These are phyloP conservation scores for Myoxocephalus aenaeus DNA, from an alignment of 2,797 vertebrate species.

Conservation along the genomic window DNA sequence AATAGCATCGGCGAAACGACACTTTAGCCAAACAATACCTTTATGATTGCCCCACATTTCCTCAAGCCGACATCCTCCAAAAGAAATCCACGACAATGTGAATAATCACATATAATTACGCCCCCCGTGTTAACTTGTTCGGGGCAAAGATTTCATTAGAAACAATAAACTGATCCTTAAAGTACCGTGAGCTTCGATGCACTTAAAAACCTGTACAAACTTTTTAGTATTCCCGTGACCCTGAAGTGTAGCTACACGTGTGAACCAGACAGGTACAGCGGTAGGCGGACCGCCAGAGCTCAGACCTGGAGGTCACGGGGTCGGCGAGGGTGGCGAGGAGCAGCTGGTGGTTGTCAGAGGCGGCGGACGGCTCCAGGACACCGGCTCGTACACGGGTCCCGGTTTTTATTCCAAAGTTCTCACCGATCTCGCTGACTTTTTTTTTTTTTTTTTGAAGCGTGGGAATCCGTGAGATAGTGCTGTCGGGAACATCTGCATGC, in stretches of 20 bases:
- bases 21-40: slow-evolving; percentile 56
- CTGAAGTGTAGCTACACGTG: slow-evolving; percentile 42
- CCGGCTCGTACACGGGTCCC: neutral
- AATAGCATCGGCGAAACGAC: slow-evolving; percentile 23
- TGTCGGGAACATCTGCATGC: slow-evolving; percentile 19
- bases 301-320: slow-evolving; percentile 37
- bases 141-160: slow-evolving; percentile 9
- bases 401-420: neutral
- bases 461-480: neutral
- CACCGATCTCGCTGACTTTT: neutral
- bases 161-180: slow-evolving; percentile 3
- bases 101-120: slow-evolving; percentile 37
- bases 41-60: slow-evolving; percentile 57
- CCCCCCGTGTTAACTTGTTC: neutral
- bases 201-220: neutral
- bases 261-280: slow-evolving; percentile 48
- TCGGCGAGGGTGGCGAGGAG: slow-evolving; percentile 36
- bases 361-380: slow-evolving; percentile 23
- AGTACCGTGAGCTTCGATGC: neutral
- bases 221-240: slow-evolving; percentile 1
- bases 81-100: slow-evolving; percentile 33
- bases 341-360: slow-evolving; percentile 60
- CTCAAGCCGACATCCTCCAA: slow-evolving; percentile 17
- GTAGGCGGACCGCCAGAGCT: slow-evolving; percentile 5
- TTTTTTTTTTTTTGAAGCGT: neutral